Conservation (phyloP, 2,113 vertebrate species). For the Spea multiplicata region DNA sequence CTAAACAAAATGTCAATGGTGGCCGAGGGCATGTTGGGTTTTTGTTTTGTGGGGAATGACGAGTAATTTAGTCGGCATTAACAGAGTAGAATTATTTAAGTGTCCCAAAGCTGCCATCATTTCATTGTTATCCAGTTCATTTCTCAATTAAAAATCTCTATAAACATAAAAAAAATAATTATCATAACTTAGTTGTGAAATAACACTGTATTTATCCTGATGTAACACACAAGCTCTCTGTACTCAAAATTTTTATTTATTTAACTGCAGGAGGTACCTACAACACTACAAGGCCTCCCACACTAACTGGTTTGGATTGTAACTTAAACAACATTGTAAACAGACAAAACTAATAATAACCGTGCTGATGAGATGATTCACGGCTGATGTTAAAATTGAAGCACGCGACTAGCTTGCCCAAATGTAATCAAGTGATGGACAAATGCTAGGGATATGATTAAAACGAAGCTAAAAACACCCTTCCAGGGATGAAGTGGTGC, state of each 20-base stretch:
- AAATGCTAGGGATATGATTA: constrained; percentile 61
- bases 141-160: constrained; percentile 57
- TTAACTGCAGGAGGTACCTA: not conserved
- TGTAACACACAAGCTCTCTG: constrained; percentile 62
- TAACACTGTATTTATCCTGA: constrained; percentile 74
- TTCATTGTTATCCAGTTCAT: constrained; percentile 71
- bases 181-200: constrained; percentile 69
- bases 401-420: constrained; percentile 66
- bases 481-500: constrained; percentile 69
- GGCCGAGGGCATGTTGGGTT: constrained; percentile 52
- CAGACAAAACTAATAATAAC: constrained; percentile 63
- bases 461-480: constrained; percentile 53
- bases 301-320: constrained; percentile 31
- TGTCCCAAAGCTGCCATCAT: constrained; percentile 62
- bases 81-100: constrained; percentile 56
- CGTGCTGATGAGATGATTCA: constrained; percentile 60
- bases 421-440: constrained; percentile 62
- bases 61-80: constrained; percentile 59
- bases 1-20: constrained; percentile 52
- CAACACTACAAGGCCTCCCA: not conserved
- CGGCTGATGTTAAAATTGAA: constrained; percentile 57
- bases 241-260: constrained; percentile 54
- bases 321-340: constrained; percentile 66
- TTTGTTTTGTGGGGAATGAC: constrained; percentile 57
- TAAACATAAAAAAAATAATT: constrained; percentile 54